phyloP scores from a whole-genome alignment of 2,888 invertebrate genomes.

The Leptinotarsa tumamoca region DNA sequence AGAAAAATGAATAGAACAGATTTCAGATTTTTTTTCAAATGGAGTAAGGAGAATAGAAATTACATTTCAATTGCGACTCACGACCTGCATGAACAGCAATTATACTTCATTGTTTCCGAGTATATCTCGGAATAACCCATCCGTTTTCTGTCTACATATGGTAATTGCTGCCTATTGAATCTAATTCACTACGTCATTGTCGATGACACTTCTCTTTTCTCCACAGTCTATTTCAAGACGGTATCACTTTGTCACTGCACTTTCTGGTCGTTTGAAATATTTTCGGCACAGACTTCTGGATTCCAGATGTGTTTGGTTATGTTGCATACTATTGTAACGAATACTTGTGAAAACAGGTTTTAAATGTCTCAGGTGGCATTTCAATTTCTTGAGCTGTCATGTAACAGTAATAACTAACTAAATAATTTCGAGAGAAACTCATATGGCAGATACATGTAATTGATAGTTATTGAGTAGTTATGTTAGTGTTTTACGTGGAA shows the following conservation, averaged over 20 bases:
- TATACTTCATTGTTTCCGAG: slow-evolving; percentile 7
- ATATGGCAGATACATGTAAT: no score
- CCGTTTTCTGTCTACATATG: slow-evolving; percentile 4
- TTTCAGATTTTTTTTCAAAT: background rate
- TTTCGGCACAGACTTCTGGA: background rate
- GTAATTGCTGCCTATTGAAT: slow-evolving; percentile 8
- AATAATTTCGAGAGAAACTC: no score
- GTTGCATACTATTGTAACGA: background rate
- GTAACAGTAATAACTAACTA: no score
- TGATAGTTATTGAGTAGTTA: no score
- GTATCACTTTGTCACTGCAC: background rate
- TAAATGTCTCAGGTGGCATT: no score
- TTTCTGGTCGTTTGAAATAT: background rate
- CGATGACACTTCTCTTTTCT: slow-evolving; percentile 13
- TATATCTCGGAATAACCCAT: slow-evolving; percentile 13
- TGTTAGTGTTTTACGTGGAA: no score
- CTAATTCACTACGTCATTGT: slow-evolving; percentile 11
- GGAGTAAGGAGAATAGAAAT: background rate
- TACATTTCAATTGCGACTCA: background rate
- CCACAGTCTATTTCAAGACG: slow-evolving; percentile 8
- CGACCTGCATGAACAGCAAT: background rate
- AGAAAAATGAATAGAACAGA: no score
- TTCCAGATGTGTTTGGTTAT: background rate
- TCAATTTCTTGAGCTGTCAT: no score
- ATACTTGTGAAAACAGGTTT: no score